Evolutionary conservation across 2,797 vertebrate species (phyloP).

Genomic region (Gadopsis bispinosus): DNA sequence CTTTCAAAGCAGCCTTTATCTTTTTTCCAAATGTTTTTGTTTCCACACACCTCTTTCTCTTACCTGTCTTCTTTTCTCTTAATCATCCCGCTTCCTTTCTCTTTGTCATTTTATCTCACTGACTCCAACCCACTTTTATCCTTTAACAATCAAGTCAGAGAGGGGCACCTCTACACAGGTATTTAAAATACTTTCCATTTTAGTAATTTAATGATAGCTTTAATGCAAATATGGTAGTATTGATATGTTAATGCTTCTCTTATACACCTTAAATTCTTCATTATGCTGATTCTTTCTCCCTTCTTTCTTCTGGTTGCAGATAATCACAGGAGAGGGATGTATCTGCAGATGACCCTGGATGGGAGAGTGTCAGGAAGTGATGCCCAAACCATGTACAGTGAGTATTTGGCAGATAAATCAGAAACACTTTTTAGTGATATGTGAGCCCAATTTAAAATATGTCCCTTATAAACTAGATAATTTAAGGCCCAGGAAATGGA

Average conservation of each 20-base stretch:
- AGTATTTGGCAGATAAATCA: constrained; percentile 52
- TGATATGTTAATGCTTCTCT: not conserved
- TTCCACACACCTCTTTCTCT: constrained; percentile 30
- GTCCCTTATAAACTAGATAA: not conserved
- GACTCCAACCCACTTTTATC: constrained; percentile 79
- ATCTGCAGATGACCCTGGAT: constrained; percentile 79
- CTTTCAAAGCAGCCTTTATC: not conserved
- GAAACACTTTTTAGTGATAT: not conserved
- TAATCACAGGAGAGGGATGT: constrained; percentile 78
- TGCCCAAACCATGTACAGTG: constrained; percentile 73
- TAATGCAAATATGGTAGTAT: not conserved
- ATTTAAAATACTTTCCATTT: constrained; percentile 32
- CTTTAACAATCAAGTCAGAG: constrained; percentile 76
- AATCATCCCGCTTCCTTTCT: constrained; percentile 58
- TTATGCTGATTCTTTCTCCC: not conserved
- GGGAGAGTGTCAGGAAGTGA: constrained; percentile 80
- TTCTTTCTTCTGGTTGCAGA: constrained; percentile 62
- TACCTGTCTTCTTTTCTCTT: constrained; percentile 49
- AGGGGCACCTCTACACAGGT: constrained; percentile 85
- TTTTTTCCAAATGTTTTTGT: constrained; percentile 66
- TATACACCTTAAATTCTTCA: not conserved
- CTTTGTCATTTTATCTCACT: constrained; percentile 72
- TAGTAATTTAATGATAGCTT: not conserved
- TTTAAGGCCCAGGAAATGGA: not conserved
- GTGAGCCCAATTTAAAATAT: not conserved